A percentile compares a stretch with the other conserved stretches of the same genome.
Evolutionary conservation across 2,888 invertebrate species (phyloP).

Genomic region (Saturnia pavonia): DNA sequence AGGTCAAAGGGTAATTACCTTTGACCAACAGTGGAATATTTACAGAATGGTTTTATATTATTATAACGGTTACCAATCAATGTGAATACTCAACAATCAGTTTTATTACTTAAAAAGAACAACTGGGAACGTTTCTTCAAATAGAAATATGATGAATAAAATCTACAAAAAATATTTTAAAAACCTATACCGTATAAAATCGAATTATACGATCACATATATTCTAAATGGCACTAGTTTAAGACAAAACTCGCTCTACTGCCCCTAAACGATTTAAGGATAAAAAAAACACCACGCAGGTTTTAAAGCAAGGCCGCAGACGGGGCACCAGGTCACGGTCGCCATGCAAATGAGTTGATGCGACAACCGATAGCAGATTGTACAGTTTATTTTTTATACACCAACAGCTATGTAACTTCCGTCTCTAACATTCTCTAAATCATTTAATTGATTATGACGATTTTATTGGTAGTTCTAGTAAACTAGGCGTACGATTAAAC

Average conservation of each 20-base stretch:
- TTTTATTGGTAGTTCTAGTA: not conserved
- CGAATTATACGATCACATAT: not conserved
- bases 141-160: not conserved
- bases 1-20: too few relatives aligned
- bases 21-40: too few relatives aligned
- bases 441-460: not conserved
- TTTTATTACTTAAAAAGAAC: too few relatives aligned
- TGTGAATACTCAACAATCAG: too few relatives aligned
- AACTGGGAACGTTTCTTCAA: not conserved
- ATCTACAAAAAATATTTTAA: not conserved
- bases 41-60: too few relatives aligned
- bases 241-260: conserved; percentile 9
- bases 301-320: conserved; percentile 52
- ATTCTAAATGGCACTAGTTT: not conserved
- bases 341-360: conserved; percentile 67
- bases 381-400: not conserved
- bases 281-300: conserved; percentile 39
- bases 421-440: not conserved
- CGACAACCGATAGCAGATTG: conserved; percentile 28
- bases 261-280: conserved; percentile 32
- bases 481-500: too few relatives aligned
- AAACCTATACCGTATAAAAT: not conserved
- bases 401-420: not conserved
- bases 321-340: conserved; percentile 69
- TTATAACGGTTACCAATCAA: too few relatives aligned